Evolutionary conservation across 2,113 vertebrate species (phyloP), one percentile per base, ranked within the genome.

Genomic region (Ancistrus triradiatus): DNA sequence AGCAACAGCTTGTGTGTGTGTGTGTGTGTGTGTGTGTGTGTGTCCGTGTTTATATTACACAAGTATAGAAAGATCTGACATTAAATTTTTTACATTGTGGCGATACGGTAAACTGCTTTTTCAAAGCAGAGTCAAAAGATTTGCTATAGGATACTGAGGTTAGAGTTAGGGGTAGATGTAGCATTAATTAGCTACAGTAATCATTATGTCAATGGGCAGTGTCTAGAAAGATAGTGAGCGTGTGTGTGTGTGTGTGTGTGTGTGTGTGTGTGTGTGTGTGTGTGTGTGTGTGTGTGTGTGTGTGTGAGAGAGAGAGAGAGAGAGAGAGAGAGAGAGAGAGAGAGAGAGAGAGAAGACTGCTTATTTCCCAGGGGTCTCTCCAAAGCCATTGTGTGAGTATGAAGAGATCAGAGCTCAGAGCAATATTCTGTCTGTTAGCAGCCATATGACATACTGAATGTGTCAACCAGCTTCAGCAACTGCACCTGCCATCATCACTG

Each of bases 301-400:
- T 58, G 67, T 55, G 42, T 44, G 61, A 43, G 48, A 51, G 63
- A 18, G 43, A 22, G 47, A 19, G 28, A 33, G 42, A 25, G 52
- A 35, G 58, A 31, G 43, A 55, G 60, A 33, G 59, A 21, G 51
- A 11, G n/a, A 3, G 53, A 10, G 35, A 14, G 79, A 77, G 77
- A 77, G 83, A 72, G 77, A 78, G 74, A 75, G 78, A 76, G 66
- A 75, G 80, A 77, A n/a, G 79, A 79, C 76, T 73, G 81, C 85
- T 90, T 89, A 89, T 88, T 90, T 89, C 87, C 87, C 86, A 80
- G 75, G 87, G 84, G 87, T 81, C 77, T 81, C 82, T 76, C 81
- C 84, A 82, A 84, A 84, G 78, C 83, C 83, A 87, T 85, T 87
- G 85, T 86, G 82, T 78, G 83, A 84, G 85, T 86, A 89, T 87